These are phyloP conservation scores for Mormyrops attenuatus DNA, from an alignment of 2,797 vertebrate genomes.

Conservation along the genomic window DNA sequence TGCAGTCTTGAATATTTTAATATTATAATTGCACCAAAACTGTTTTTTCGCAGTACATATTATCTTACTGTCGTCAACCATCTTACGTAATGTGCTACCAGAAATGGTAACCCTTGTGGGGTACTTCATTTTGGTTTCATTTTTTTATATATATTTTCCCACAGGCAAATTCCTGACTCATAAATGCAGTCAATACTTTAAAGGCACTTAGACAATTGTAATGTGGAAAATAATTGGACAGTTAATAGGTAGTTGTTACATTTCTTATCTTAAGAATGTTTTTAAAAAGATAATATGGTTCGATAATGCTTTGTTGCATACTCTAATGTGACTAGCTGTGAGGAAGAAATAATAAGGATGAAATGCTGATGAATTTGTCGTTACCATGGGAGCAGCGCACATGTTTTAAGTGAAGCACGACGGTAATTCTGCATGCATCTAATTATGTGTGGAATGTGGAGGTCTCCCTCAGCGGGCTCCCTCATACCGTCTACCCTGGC, in stretches of 20 bases:
- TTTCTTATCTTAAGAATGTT: not conserved
- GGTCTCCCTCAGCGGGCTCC: not conserved
- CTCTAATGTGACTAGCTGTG: not conserved
- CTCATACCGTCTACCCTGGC: not conserved
- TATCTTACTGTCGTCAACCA: not conserved
- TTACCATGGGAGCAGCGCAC: not conserved
- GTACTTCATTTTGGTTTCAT: not conserved
- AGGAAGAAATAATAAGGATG: not conserved
- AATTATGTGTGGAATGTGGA: not conserved
- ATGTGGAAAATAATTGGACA: not conserved
- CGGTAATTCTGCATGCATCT: not conserved
- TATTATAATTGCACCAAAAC: constrained; percentile 1
- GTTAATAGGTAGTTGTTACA: not conserved
- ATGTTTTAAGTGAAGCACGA: not conserved
- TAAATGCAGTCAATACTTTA: not conserved
- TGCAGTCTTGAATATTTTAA: not conserved
- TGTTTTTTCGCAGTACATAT: not conserved
- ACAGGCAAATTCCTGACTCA: not conserved
- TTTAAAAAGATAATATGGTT: not conserved
- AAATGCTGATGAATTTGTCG: not conserved
- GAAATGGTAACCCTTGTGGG: not conserved
- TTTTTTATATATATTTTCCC: not conserved
- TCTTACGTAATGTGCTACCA: not conserved
- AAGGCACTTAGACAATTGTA: not conserved
- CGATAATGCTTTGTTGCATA: not conserved